phyloP scores from a whole-genome alignment of 2,113 vertebrate species.

The Scomber colias region DNA sequence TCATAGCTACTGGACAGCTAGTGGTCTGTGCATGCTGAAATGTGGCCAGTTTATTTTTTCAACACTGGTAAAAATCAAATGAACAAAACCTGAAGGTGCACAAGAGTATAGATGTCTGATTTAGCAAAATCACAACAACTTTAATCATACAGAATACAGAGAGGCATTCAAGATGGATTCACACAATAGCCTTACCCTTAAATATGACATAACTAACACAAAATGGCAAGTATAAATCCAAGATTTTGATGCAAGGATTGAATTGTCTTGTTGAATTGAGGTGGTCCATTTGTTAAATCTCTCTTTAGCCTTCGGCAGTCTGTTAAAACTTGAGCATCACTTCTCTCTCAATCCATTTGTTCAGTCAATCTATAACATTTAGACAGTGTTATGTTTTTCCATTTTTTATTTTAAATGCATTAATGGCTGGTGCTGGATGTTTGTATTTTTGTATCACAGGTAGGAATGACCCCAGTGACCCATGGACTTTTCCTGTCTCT shows the following conservation, averaged over 20 bases:
- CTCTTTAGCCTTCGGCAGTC: conserved; percentile 24
- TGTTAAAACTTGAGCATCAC: conserved; percentile 25
- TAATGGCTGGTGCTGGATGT: too few relatives aligned
- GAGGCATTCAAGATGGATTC: neutral
- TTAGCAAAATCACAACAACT: neutral
- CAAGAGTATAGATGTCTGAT: neutral
- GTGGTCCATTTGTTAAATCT: conserved; percentile 32
- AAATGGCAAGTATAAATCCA: neutral
- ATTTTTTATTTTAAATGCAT: too few relatives aligned
- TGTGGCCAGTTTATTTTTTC: conserved; percentile 3
- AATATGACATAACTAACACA: conserved; percentile 1
- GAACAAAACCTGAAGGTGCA: conserved; percentile 2
- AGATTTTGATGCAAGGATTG: neutral
- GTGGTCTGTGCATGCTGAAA: conserved; percentile 8
- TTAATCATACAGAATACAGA: neutral
- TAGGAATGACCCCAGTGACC: too few relatives aligned
- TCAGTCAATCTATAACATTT: conserved; percentile 47
- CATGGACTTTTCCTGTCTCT: too few relatives aligned
- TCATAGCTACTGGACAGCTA: neutral
- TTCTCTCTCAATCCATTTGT: conserved; percentile 39
- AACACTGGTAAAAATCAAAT: conserved; percentile 10
- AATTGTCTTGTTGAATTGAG: conserved; percentile 11
- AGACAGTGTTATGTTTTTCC: neutral
- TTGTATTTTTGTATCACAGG: too few relatives aligned
- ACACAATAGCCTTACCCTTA: neutral